Percentiles rank a stretch among this genome's conserved stretches.
Evolutionary conservation across 2,797 vertebrate genomes (phyloP).

Genomic region (Acomys russatus): DNA sequence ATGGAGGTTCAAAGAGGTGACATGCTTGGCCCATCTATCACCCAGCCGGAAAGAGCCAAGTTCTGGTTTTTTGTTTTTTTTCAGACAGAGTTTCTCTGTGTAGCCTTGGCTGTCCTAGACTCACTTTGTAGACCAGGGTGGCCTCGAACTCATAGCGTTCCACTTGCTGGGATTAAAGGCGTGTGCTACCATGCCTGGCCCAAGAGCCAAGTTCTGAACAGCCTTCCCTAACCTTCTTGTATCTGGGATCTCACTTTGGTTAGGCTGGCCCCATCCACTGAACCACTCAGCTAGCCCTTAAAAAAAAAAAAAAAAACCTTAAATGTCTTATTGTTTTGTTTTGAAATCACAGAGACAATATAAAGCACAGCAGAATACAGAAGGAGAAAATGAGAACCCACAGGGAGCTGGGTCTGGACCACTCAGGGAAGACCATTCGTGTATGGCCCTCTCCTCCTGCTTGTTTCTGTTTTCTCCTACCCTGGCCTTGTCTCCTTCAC

Average conservation of each 20-base stretch:
- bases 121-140: too few species aligned
- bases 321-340: neutral
- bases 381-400: neutral
- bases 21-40: rapidly evolving
- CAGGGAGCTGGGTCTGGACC: neutral
- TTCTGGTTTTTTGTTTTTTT: neutral
- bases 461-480: neutral
- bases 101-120: too few species aligned
- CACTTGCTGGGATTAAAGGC: too few species aligned
- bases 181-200: too few species aligned
- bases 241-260: neutral
- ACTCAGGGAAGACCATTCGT: neutral
- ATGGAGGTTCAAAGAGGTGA: neutral
- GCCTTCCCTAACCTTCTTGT: neutral
- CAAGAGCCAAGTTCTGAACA: neutral
- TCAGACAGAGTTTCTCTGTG: too few species aligned
- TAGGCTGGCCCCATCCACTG: neutral
- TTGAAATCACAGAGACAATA: neutral
- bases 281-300: neutral
- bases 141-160: too few species aligned
- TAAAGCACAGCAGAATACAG: neutral
- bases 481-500: neutral
- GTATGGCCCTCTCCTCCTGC: neutral
- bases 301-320: neutral
- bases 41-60: neutral